These are phyloP conservation scores for Doryteuthis pealeii DNA, from an alignment of 1,140 invertebrate genomes.

Conservation along the genomic window DNA sequence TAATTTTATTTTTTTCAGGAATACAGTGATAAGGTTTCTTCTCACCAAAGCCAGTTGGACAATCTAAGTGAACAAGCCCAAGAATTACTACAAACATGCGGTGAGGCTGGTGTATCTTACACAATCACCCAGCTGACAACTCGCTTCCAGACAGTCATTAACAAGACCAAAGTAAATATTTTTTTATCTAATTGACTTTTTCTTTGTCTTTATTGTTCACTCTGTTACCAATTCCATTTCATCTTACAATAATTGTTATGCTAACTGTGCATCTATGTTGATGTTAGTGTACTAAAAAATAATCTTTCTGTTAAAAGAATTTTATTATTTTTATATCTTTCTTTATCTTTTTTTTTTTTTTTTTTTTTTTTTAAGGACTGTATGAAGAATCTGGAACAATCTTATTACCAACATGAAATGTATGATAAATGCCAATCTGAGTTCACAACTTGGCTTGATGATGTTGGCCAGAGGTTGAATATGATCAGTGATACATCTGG, in stretches of 20 bases:
- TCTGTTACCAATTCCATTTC: not conserved
- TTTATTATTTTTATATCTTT: too few relatives aligned
- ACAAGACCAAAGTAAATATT: constrained; percentile 72
- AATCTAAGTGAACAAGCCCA: constrained; percentile 54
- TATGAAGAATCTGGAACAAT: constrained; percentile 87
- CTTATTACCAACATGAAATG: constrained; percentile 81
- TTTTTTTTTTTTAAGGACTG: constrained; percentile 72
- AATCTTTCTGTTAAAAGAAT: too few relatives aligned
- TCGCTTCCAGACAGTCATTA: constrained; percentile 85
- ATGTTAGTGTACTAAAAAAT: too few relatives aligned
- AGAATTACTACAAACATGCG: constrained; percentile 52
- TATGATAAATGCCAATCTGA: constrained; percentile 59
- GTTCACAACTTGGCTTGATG: constrained; percentile 47
- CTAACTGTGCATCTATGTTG: too few relatives aligned
- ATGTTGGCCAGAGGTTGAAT: constrained; percentile 43
- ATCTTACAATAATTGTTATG: too few relatives aligned
- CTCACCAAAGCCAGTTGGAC: constrained; percentile 50
- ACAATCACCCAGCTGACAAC: constrained; percentile 87
- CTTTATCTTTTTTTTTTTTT: too few relatives aligned
- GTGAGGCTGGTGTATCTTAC: constrained; percentile 87
- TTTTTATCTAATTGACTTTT: not conserved
- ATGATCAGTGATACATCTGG: constrained; percentile 43
- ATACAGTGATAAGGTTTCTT: constrained; percentile 46
- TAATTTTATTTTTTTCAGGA: constrained; percentile 28
- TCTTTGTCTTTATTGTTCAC: not conserved